A percentile compares a stretch with the other conserved stretches of the same genome.
phyloP scores from a whole-genome alignment of 2,797 vertebrate genomes.

The Sternarchorhynchus goeldii region DNA sequence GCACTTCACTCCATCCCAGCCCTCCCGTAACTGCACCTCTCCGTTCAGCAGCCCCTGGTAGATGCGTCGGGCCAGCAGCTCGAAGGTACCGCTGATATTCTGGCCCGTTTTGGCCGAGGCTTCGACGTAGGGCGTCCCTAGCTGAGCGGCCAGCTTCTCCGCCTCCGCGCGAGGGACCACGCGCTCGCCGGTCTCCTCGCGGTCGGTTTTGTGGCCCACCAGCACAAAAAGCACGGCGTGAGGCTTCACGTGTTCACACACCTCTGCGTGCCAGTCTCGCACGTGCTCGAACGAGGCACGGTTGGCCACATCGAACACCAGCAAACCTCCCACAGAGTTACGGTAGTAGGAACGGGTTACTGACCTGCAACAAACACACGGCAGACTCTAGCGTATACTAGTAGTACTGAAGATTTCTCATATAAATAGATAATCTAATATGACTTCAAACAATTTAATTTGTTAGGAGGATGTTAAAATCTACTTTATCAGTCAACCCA shows the following conservation, averaged over 20 bases:
- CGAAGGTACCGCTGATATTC: constrained; percentile 76
- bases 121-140: constrained; percentile 78
- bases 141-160: constrained; percentile 71
- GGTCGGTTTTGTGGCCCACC: constrained; percentile 84
- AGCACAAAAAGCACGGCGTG: constrained; percentile 77
- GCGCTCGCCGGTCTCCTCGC: constrained; percentile 60
- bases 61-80: constrained; percentile 71
- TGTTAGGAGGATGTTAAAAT: no score
- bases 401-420: no score
- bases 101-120: constrained; percentile 79
- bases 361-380: constrained; percentile 68
- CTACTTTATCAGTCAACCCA: no score
- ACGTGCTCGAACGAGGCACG: constrained; percentile 80
- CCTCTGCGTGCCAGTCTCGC: constrained; percentile 78
- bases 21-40: constrained; percentile 70
- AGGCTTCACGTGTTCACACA: constrained; percentile 76
- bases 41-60: constrained; percentile 76
- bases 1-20: constrained; percentile 82
- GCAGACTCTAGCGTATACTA: neutral
- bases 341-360: constrained; percentile 87
- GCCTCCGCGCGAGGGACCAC: constrained; percentile 76
- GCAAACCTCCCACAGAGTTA: constrained; percentile 81
- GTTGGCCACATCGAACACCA: constrained; percentile 84
- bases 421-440: no score
- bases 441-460: no score